A percentile compares a stretch with the other conserved stretches of the same genome.
Conservation (phyloP, 2,797 vertebrate species). For the Potorous gilbertii region DNA sequence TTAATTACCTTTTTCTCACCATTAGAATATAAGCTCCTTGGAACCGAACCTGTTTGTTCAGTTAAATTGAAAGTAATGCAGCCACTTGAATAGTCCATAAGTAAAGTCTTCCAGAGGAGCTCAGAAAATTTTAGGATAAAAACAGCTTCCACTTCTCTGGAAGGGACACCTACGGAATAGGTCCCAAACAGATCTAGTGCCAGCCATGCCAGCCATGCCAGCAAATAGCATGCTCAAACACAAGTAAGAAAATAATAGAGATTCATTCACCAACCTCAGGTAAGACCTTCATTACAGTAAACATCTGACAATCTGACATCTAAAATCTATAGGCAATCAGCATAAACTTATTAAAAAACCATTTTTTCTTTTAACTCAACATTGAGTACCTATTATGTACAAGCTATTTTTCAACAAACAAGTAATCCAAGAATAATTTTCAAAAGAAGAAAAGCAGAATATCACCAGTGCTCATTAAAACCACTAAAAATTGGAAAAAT, state of each 20-base stretch:
- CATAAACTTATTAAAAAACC: neutral
- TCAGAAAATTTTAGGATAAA: conserved; percentile 37
- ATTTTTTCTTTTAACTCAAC: neutral
- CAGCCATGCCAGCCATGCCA: neutral
- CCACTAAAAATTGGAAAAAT: neutral
- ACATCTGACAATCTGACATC: neutral
- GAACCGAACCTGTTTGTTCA: conserved; percentile 14
- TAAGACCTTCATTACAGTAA: neutral
- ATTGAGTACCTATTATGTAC: neutral
- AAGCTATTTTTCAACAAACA: neutral
- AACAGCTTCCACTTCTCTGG: neutral
- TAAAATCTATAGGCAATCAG: neutral
- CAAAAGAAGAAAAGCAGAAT: neutral
- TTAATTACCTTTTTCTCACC: too few relatives aligned
- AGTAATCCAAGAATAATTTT: neutral
- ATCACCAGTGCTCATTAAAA: neutral
- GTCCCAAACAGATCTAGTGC: neutral
- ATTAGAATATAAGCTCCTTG: conserved; percentile 58
- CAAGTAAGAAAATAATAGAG: neutral
- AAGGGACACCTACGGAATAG: too few relatives aligned
- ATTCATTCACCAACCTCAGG: neutral
- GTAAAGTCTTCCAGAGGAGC: neutral
- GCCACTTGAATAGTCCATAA: too few relatives aligned
- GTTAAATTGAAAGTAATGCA: too few relatives aligned
- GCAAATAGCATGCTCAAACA: neutral